phyloP scores from a whole-genome alignment of 2,113 vertebrate genomes.

The Empidonax traillii region DNA sequence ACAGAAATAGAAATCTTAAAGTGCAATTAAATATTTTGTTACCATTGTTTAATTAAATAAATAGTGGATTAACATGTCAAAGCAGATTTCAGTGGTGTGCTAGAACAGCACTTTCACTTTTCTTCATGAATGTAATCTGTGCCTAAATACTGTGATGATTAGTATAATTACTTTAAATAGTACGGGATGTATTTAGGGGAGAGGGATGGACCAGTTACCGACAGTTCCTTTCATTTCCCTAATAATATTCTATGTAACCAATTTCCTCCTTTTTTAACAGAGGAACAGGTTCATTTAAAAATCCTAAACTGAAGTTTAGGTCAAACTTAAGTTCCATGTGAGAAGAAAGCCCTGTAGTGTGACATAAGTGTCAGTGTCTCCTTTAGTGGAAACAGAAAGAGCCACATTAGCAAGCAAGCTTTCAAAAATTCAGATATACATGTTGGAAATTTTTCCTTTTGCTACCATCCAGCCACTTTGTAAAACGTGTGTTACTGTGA shows the following conservation, averaged over 20 bases:
- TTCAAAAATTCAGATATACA: not conserved
- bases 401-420: not conserved
- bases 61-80: slow-evolving; percentile 28
- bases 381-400: not conserved
- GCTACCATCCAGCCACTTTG: not conserved
- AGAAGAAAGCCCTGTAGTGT: not conserved
- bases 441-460: not conserved
- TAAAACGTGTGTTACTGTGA: not conserved
- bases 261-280: not conserved
- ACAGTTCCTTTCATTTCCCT: not conserved
- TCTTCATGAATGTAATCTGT: not conserved
- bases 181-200: not conserved
- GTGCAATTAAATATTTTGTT: slow-evolving; percentile 31
- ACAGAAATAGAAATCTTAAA: slow-evolving; percentile 6
- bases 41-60: slow-evolving; percentile 41
- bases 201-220: not conserved
- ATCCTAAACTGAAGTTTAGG: not conserved
- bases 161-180: slow-evolving; percentile 1
- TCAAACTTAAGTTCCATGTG: not conserved
- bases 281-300: not conserved
- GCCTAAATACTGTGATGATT: not conserved
- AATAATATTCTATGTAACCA: not conserved
- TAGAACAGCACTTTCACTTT: slow-evolving; percentile 7
- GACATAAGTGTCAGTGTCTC: not conserved
- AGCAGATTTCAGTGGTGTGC: not conserved